Conservation (phyloP, 30 jellyfish, hydroid and myxozoan genomes). For the Catostylus mosaicus region DNA sequence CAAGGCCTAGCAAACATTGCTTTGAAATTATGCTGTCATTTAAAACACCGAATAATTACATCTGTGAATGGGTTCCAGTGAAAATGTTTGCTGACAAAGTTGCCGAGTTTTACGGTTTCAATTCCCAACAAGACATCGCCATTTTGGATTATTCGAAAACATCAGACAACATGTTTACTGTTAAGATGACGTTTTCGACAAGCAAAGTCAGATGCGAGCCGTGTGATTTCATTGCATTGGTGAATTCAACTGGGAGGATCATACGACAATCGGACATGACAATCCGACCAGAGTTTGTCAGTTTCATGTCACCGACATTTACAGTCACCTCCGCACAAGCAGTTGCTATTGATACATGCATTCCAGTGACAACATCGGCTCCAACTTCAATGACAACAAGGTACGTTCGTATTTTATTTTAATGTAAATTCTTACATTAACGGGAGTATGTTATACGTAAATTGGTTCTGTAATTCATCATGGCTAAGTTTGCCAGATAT, state of each 20-base stretch:
- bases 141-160: conserved; percentile 9
- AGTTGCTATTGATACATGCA: conserved; percentile 4
- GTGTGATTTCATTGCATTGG: conserved; percentile 8
- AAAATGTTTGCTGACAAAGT: conserved; percentile 13
- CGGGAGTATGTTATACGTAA: too few species aligned
- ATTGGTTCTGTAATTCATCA: too few species aligned
- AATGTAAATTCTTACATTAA: too few species aligned
- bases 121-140: not conserved
- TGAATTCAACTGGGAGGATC: not conserved
- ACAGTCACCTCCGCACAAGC: not conserved
- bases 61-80: conserved; percentile 34
- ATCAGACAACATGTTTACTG: not conserved
- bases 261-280: not conserved
- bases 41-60: not conserved
- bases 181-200: conserved; percentile 3
- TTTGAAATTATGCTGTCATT: conserved; percentile 12
- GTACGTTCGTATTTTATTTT: not conserved
- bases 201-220: conserved; percentile 19
- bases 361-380: conserved; percentile 1
- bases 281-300: not conserved
- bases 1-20: conserved; percentile 33
- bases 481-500: too few species aligned
- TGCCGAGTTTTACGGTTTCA: conserved; percentile 39
- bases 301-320: conserved; percentile 7
- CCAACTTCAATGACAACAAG: not conserved